Conservation (phyloP, 2,888 invertebrate genomes). For the Drosophila flavopinicola region DNA sequence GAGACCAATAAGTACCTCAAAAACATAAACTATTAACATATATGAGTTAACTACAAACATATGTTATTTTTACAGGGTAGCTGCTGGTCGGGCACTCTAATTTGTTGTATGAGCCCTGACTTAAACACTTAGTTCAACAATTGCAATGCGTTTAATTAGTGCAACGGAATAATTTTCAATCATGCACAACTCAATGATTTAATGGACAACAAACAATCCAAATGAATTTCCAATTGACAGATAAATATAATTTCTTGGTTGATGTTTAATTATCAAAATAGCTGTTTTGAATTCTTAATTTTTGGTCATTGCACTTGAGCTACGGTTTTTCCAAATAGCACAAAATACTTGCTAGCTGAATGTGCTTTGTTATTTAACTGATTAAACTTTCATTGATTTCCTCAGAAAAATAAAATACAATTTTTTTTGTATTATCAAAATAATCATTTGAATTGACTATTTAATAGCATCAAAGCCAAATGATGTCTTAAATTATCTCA, state of each 20-base stretch:
- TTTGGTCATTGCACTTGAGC: neutral
- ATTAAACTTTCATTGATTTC: too few relatives aligned
- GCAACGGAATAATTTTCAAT: slow-evolving; percentile 26
- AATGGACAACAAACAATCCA: too few relatives aligned
- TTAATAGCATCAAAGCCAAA: neutral
- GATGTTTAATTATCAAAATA: too few relatives aligned
- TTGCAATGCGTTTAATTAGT: slow-evolving; percentile 33
- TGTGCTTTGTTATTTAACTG: too few relatives aligned
- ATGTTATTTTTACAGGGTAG: too few relatives aligned
- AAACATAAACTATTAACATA: too few relatives aligned
- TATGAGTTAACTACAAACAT: too few relatives aligned
- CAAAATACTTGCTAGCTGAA: neutral
- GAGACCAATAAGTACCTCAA: too few relatives aligned
- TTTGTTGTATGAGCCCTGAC: too few relatives aligned
- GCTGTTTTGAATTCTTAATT: neutral
- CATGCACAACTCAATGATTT: slow-evolving; percentile 18
- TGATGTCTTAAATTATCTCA: neutral
- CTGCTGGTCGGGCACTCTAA: too few relatives aligned
- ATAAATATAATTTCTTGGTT: neutral
- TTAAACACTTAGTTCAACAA: slow-evolving; percentile 15
- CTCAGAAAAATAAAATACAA: too few relatives aligned
- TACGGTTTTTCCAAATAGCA: too few relatives aligned
- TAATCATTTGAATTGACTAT: neutral
- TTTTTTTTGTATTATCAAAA: neutral
- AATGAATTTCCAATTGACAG: neutral